phyloP scores from a whole-genome alignment of 2,113 vertebrate species.

The Zapornia atra region DNA sequence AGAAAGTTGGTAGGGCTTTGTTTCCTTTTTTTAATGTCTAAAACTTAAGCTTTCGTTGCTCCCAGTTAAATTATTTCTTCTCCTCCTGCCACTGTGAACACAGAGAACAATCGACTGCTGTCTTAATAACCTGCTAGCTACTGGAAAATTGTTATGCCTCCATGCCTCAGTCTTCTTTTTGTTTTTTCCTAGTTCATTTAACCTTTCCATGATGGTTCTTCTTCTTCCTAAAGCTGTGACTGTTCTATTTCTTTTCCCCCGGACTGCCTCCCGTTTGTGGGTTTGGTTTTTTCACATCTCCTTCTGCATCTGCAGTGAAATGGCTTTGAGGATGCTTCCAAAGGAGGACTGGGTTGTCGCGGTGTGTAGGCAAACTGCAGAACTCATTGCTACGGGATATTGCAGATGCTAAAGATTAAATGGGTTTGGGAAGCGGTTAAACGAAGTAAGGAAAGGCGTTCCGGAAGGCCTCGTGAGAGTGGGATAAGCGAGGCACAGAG shows the following conservation, averaged over 20 bases:
- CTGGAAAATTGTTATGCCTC: conserved; percentile 58
- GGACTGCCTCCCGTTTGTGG: background rate
- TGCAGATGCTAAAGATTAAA: conserved; percentile 8
- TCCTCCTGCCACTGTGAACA: conserved; percentile 48
- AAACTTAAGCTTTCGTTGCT: conserved; percentile 57
- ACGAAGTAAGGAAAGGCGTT: background rate
- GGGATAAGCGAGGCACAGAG: background rate
- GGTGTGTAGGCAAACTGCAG: background rate
- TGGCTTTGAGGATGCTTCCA: conserved; percentile 5
- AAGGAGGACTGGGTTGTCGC: background rate
- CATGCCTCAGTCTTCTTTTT: conserved; percentile 2
- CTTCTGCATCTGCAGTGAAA: conserved; percentile 5
- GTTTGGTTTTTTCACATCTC: conserved; percentile 19
- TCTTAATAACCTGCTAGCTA: conserved; percentile 65
- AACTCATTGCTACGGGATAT: conserved; percentile 30
- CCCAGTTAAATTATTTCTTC: conserved; percentile 65
- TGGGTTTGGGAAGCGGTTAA: conserved; percentile 6
- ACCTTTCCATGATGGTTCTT: conserved; percentile 43
- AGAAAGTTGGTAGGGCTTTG: background rate
- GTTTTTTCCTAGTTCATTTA: conserved; percentile 16
- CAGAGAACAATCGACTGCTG: conserved; percentile 57
- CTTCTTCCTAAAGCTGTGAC: background rate
- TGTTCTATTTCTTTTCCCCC: conserved; percentile 33
- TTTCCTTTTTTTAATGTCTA: background rate
- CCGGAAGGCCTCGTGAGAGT: background rate